phyloP scores from a whole-genome alignment of 2,888 invertebrate genomes.

The Dynastes tityus region DNA sequence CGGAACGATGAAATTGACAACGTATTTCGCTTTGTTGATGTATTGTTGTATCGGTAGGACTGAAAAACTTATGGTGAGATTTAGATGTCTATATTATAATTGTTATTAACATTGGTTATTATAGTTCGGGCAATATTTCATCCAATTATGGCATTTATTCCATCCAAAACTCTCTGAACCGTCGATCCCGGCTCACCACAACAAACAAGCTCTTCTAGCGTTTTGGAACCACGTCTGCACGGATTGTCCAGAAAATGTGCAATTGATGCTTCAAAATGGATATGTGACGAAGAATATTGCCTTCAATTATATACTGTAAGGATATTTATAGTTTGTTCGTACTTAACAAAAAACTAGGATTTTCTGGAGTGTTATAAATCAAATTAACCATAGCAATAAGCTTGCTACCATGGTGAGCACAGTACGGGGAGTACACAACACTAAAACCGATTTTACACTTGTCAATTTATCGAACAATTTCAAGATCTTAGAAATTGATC shows the following conservation, averaged over 20 bases:
- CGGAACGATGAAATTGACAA: conserved; percentile 92
- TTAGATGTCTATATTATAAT: neutral
- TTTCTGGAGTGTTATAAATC: too few relatives aligned
- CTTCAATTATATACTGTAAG: conserved; percentile 96
- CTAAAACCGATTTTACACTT: too few relatives aligned
- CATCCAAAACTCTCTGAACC: conserved; percentile 96
- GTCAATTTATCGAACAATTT: too few relatives aligned
- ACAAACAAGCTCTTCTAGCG: conserved; percentile 84
- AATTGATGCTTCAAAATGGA: conserved; percentile 88
- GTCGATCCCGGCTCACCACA: conserved; percentile 88
- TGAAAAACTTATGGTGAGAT: conserved; percentile 91
- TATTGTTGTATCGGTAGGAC: conserved; percentile 92
- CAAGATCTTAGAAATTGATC: too few relatives aligned
- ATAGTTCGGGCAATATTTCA: conserved; percentile 93
- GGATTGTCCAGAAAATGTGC: conserved; percentile 94
- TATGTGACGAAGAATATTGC: conserved; percentile 95
- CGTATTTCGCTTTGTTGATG: conserved; percentile 93
- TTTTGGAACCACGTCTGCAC: conserved; percentile 96
- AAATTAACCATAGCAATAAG: too few relatives aligned
- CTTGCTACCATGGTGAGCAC: too few relatives aligned
- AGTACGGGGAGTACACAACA: too few relatives aligned
- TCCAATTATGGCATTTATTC: conserved; percentile 94
- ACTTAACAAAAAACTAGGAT: too few relatives aligned
- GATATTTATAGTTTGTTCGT: conserved; percentile 56
- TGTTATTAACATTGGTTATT: conserved; percentile 2